These are phyloP conservation scores for Amblyopsis rosae DNA, from an alignment of 2,113 vertebrate species.

Conservation along the genomic window DNA sequence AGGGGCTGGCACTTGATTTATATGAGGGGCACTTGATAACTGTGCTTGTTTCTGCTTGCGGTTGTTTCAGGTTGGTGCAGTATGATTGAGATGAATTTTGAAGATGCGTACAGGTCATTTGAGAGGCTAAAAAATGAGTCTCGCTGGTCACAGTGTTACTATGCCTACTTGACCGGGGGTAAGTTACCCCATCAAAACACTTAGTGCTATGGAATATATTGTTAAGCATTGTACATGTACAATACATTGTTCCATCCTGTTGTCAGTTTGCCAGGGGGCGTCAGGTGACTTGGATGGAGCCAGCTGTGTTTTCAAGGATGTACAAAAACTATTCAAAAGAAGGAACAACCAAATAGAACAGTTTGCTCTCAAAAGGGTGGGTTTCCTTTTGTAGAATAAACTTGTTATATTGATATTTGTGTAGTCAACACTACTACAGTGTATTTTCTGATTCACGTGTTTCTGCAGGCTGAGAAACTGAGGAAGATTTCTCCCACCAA, in stretches of 20 bases:
- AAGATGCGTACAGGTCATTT: conserved; percentile 89
- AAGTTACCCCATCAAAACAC: conserved; percentile 30
- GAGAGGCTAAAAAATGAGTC: conserved; percentile 96
- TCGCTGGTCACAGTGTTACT: conserved; percentile 98
- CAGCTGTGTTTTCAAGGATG: conserved; percentile 89
- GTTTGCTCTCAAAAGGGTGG: conserved; percentile 95
- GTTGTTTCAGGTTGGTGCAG: conserved; percentile 92
- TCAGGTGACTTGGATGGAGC: conserved; percentile 88
- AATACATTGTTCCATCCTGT: not conserved
- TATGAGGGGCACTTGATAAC: not conserved
- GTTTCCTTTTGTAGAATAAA: conserved; percentile 12
- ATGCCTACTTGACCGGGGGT: conserved; percentile 96
- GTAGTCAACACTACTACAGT: not conserved
- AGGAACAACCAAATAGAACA: conserved; percentile 99
- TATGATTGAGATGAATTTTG: conserved; percentile 98
- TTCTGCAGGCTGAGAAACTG: conserved; percentile 87
- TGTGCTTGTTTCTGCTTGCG: conserved; percentile 10
- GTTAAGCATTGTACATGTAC: not conserved
- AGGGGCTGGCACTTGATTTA: not conserved
- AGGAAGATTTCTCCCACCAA: conserved; percentile 85
- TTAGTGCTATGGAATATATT: not conserved
- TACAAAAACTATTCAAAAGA: conserved; percentile 97
- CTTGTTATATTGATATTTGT: not conserved
- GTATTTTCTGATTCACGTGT: conserved; percentile 18
- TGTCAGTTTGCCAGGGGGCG: conserved; percentile 91